These are phyloP conservation scores for Orestias chungarensis DNA, from an alignment of 2,797 vertebrate species.

Conservation along the genomic window DNA sequence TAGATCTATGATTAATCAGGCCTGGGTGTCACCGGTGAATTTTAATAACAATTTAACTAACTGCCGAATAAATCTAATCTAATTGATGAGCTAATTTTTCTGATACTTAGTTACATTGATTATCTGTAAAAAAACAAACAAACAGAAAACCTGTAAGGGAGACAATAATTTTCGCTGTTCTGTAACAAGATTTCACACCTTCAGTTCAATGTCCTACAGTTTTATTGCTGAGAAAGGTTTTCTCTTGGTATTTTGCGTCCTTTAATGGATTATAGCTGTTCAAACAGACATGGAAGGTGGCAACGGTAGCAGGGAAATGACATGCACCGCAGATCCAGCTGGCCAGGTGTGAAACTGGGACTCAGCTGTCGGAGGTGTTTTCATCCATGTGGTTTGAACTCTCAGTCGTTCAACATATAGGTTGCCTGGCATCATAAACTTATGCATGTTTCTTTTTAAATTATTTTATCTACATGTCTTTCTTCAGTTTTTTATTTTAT, in stretches of 20 bases:
- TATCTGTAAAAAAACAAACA: background rate
- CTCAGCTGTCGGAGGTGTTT: slow-evolving; percentile 8
- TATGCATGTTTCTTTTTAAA: background rate
- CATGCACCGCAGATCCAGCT: slow-evolving; percentile 12
- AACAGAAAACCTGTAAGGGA: background rate
- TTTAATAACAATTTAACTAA: background rate
- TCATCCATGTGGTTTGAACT: background rate
- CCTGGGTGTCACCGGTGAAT: background rate
- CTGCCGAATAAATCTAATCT: too few relatives aligned
- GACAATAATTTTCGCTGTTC: background rate
- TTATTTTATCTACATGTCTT: background rate
- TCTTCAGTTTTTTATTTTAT: too few relatives aligned
- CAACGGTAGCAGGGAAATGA: slow-evolving; percentile 8
- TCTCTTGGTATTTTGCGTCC: background rate
- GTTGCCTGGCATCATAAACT: background rate
- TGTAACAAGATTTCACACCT: background rate
- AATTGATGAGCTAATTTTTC: background rate
- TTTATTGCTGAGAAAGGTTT: background rate
- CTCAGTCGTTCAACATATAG: background rate
- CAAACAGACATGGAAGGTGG: background rate
- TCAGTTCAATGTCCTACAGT: background rate
- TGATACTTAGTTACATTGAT: background rate
- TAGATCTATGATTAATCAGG: background rate
- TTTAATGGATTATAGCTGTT: slow-evolving; percentile 8
- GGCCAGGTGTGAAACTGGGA: slow-evolving; percentile 16